A percentile compares a stretch with the other conserved stretches of the same genome.
These are phyloP conservation scores for Apostichopus californicus DNA, from an alignment of 35 echinoderm and acorn worm genomes.

Conservation along the genomic window DNA sequence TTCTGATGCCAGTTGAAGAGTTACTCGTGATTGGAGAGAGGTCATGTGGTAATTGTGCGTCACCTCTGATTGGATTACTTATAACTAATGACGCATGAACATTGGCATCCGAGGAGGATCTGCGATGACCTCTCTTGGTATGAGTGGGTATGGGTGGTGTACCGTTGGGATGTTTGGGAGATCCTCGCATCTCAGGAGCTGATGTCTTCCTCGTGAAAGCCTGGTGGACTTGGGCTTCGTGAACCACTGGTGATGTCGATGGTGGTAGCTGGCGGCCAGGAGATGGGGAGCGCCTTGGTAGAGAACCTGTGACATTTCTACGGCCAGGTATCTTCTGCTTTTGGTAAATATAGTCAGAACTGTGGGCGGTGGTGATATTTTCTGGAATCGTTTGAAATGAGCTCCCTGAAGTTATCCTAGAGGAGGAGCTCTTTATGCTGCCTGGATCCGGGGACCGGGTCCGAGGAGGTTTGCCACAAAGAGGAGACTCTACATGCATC, in stretches of 20 bases:
- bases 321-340: conserved; percentile 29
- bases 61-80: conserved; percentile 39
- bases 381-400: conserved; percentile 97
- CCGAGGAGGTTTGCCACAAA: conserved; percentile 37
- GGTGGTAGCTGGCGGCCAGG: conserved; percentile 62
- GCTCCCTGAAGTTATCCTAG: conserved; percentile 81
- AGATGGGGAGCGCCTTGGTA: conserved; percentile 77
- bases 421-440: conserved; percentile 55
- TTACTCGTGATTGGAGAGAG: conserved; percentile 46
- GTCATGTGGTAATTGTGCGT: background rate
- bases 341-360: conserved; percentile 79
- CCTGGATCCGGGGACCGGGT: conserved; percentile 69
- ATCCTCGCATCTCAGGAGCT: conserved; percentile 46
- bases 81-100: conserved; percentile 39
- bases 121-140: conserved; percentile 35
- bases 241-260: conserved; percentile 71
- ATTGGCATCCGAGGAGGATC: conserved; percentile 25
- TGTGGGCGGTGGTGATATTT: conserved; percentile 91
- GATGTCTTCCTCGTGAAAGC: conserved; percentile 54
- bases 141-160: background rate
- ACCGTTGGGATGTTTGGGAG: conserved; percentile 25
- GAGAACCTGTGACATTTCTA: conserved; percentile 63
- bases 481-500: conserved; percentile 70
- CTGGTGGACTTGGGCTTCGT: conserved; percentile 72
- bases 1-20: conserved; percentile 22